Evolutionary conservation across 2,888 invertebrate species (phyloP), one percentile per base, ranked within the genome.

Genomic region (Mycalesis mineus): DNA sequence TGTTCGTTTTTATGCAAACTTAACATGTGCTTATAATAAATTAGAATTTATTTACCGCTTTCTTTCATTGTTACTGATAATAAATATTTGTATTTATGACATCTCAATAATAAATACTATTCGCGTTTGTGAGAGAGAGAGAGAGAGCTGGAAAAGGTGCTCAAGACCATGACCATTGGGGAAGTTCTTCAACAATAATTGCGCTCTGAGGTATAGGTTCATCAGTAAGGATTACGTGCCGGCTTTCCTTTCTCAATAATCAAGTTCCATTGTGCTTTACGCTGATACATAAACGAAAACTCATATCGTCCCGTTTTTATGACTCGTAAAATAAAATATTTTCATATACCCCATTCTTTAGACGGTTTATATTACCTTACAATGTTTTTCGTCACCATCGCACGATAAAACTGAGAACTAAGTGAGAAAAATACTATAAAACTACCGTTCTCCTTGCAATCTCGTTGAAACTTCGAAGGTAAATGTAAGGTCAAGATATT

Each of bases 341-440:
- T 51, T 57, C 57, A 57, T 57, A 51, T 47, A 47, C 51, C 31
- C 44, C 15, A 45, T 49, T 53, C 48, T 57, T 48, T 48, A 53
- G 13, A 53, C 29, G 36, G 47, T 53, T 53, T 42, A 51, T 51
- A 59, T 42, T 31, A 52, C 14, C 37, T 49, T 52, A 56, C 52
- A 52, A 53, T 52, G 52, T 49, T 60, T 60, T 60, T 58, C 51
- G 48, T 59, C 47, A 55, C 41, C 51, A 55, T 50, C 39, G 40
- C 41, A 52, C 56, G 36, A 49, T 56, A 60, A 60, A 60, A 56
- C 37, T 37, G 36, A 17, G 52, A 41, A 48, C 51, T 52, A 56
- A 60, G 56, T 56, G 56, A 41, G 52, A 60, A 56, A 59, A 56
- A 56, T 36, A 48, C 42, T 49, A 60, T 60, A 60, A 60, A 60